A percentile compares a stretch with the other conserved stretches of the same genome.
These are phyloP conservation scores for Eustalomyia histrio DNA, from an alignment of 2,888 invertebrate genomes.

Conservation along the genomic window DNA sequence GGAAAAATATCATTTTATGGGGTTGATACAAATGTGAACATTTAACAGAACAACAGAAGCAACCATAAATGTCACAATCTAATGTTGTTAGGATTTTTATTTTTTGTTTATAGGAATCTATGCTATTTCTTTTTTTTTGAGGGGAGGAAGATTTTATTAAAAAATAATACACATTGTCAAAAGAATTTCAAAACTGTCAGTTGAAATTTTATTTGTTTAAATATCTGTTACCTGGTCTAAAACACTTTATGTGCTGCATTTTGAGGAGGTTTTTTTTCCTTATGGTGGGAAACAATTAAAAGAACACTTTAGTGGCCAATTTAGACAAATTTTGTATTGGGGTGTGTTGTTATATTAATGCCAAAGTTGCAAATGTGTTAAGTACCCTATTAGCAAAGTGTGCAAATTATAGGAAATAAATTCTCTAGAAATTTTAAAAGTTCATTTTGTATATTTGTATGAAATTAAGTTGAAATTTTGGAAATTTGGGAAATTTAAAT, in stretches of 20 bases:
- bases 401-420: too few species aligned
- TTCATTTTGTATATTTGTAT: too few species aligned
- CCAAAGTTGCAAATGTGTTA: too few species aligned
- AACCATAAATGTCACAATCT: slow-evolving; percentile 61
- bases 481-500: too few species aligned
- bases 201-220: slow-evolving; percentile 57
- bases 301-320: slow-evolving; percentile 50
- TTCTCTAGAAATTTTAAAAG: too few species aligned
- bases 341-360: too few species aligned
- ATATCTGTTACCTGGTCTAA: slow-evolving; percentile 54
- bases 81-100: slow-evolving; percentile 28
- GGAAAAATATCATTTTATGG: slow-evolving; percentile 35
- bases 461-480: too few species aligned
- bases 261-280: slow-evolving; percentile 31
- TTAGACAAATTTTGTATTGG: slow-evolving; percentile 33
- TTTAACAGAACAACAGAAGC: slow-evolving; percentile 58
- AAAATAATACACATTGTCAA: slow-evolving; percentile 22
- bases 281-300: slow-evolving; percentile 47
- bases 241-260: slow-evolving; percentile 10
- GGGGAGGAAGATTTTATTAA: background rate
- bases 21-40: slow-evolving; percentile 43
- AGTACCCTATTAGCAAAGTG: too few species aligned
- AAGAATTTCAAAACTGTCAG: slow-evolving; percentile 23
- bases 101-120: slow-evolving; percentile 4
- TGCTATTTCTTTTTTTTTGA: too few species aligned